Base-by-base conservation (phyloP, 2,113 vertebrate species). In the Oncorhynchus tshawytscha region DNA sequence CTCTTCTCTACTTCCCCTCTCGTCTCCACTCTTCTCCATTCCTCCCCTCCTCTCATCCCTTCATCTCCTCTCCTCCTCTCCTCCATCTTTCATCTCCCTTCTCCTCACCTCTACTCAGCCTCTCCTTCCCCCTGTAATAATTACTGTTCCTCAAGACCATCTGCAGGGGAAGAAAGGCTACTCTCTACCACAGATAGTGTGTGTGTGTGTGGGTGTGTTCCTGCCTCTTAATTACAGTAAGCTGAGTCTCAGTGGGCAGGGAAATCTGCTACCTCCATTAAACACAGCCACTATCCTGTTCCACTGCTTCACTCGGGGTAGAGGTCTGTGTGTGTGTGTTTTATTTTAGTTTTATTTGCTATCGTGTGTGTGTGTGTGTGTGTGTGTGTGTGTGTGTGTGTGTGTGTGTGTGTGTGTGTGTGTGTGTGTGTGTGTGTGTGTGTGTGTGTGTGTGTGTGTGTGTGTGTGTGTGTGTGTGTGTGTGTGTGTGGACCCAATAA, bases 91-190 rank as follows among this genome's bases (percentile, higher is more conserved):
- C 31, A 4, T 48, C 39, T 25, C 29, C 64, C 66, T 29, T 68
- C 45, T 22, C 64, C 72, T 49, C 45, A 20, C 64, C 70, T 49
- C 74, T 78, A 65, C 48, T 71, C 79, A 57, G 73, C 72, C 15
- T 48, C 27, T 49, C 74, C 59, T 64, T 25, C 59, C 57, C 51
- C 67, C 25, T 76, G 49, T 78, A 81, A 85, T 82, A 76, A 90
- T 87, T 89, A 89, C 86, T 87, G 82, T 84, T 85, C 73, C 66
- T 72, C 67, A 75, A n/a, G 24, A 79, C 72, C 70, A 76, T 76
- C 72, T 88, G 77, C 78, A 71, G 74, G 54, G 77, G 78, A 77
- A 48, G 59, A 76, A 34, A 73, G 39, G 49, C 22, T 59, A 48
- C 13, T 25, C 48, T 27, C 67, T 65, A 39, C 48, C 2, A 8